A percentile compares a stretch with the other conserved stretches of the same genome.
Conservation (phyloP, 2,888 invertebrate genomes). For the Dicranocentrus wangi region DNA sequence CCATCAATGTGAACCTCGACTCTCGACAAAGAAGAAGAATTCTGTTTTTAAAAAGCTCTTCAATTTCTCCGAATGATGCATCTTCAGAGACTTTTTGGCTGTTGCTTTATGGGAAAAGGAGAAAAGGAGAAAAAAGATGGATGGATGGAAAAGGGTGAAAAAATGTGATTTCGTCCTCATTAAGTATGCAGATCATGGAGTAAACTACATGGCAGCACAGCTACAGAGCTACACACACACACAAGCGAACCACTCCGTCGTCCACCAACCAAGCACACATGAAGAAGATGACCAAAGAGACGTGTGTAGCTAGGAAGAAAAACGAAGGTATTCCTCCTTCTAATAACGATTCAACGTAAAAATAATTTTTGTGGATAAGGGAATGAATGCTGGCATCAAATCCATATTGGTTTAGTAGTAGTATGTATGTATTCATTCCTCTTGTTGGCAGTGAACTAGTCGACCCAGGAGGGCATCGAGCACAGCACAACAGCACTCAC, state of each 20-base stretch:
- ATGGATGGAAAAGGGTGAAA: slow-evolving; percentile 42
- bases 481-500: background rate
- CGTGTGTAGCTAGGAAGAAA: no score
- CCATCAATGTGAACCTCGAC: background rate
- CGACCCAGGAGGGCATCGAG: slow-evolving; percentile 38
- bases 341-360: slow-evolving; percentile 3
- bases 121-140: slow-evolving; percentile 22
- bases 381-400: background rate
- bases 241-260: background rate
- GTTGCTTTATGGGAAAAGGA: slow-evolving; percentile 1
- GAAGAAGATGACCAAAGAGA: no score
- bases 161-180: slow-evolving; percentile 62
- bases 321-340: no score
- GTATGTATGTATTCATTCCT: no score
- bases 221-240: background rate
- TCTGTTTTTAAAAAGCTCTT: slow-evolving; percentile 23
- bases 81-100: slow-evolving; percentile 21
- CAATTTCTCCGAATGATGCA: slow-evolving; percentile 46
- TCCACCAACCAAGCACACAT: no score
- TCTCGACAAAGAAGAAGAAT: background rate
- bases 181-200: slow-evolving; percentile 65
- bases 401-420: no score
- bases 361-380: slow-evolving; percentile 3
- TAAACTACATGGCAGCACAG: background rate
- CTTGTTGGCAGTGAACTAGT: slow-evolving; percentile 8